Percentiles rank a stretch among this genome's conserved stretches.
Evolutionary conservation across 2,797 vertebrate genomes (phyloP).

Genomic region (Dicrostonyx torquatus): DNA sequence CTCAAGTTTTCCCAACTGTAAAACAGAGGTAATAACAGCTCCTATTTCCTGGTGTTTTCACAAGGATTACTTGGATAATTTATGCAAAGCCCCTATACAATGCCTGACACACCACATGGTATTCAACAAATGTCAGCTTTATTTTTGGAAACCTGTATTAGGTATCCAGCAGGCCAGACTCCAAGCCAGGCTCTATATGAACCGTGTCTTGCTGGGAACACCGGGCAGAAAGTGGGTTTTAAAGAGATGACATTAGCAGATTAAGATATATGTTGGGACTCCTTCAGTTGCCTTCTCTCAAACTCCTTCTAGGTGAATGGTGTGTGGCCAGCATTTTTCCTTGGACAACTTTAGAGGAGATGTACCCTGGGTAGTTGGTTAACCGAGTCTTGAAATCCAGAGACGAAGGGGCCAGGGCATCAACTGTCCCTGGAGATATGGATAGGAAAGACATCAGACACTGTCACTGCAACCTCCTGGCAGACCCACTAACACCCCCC

Average conservation of each 20-base stretch:
- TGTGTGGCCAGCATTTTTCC: not conserved
- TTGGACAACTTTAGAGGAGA: not conserved
- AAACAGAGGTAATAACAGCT: not conserved
- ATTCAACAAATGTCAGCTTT: constrained; percentile 56
- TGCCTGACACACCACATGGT: not conserved
- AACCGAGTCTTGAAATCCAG: not conserved
- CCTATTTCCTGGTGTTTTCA: not conserved
- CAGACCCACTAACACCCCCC: accelerated
- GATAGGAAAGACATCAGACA: not conserved
- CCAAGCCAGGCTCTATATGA: not conserved
- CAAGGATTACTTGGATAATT: constrained; percentile 59
- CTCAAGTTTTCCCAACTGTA: constrained; percentile 23
- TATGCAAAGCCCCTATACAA: constrained; percentile 36
- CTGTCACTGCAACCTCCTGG: not conserved
- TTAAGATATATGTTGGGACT: not conserved
- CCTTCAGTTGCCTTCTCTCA: not conserved
- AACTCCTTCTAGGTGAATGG: not conserved
- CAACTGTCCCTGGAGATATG: not conserved
- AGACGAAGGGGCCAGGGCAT: not conserved
- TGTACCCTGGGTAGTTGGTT: not conserved
- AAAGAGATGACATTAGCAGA: not conserved
- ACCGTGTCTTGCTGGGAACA: not conserved
- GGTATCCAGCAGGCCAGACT: not conserved
- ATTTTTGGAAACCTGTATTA: constrained; percentile 57
- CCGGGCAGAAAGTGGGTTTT: not conserved